Evolutionary conservation across 2,113 vertebrate genomes (phyloP).

Genomic region (Phasianus colchicus): DNA sequence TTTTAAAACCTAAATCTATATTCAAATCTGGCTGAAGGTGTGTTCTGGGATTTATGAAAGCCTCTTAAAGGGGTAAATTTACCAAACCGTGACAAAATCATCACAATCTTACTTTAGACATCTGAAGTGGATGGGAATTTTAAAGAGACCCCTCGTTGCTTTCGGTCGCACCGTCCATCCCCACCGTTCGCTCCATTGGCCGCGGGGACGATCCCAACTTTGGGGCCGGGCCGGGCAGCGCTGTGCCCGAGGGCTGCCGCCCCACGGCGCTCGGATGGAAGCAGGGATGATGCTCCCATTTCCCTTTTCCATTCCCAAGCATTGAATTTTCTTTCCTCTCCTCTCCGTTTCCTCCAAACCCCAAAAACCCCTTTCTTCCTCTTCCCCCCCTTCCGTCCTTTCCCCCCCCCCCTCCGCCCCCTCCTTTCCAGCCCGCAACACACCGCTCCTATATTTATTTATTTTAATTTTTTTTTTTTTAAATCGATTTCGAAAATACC

Average conservation of each 20-base stretch:
- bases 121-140: slow-evolving; percentile 86
- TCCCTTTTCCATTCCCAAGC: not conserved
- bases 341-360: not conserved
- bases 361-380: too few species aligned
- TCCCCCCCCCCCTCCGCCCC: not conserved
- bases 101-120: slow-evolving; percentile 92
- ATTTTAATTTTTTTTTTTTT: not conserved
- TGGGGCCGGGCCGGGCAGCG: slow-evolving; percentile 41
- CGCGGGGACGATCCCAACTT: slow-evolving; percentile 62
- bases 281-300: not conserved
- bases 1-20: slow-evolving; percentile 99
- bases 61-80: slow-evolving; percentile 99
- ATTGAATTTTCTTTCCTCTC: not conserved
- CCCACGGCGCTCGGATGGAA: not conserved
- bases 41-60: slow-evolving; percentile 95
- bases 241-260: not conserved
- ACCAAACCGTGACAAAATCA: slow-evolving; percentile 98
- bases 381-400: too few species aligned
- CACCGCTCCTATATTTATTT: too few species aligned
- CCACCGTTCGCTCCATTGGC: slow-evolving; percentile 76
- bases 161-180: slow-evolving; percentile 81
- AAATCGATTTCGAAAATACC: slow-evolving; percentile 47
- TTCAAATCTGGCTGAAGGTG: slow-evolving; percentile 97
- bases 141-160: slow-evolving; percentile 86
- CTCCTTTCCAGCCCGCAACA: too few species aligned